These are phyloP conservation scores for Parambassis ranga DNA, from an alignment of 2,797 vertebrate species.

Conservation along the genomic window DNA sequence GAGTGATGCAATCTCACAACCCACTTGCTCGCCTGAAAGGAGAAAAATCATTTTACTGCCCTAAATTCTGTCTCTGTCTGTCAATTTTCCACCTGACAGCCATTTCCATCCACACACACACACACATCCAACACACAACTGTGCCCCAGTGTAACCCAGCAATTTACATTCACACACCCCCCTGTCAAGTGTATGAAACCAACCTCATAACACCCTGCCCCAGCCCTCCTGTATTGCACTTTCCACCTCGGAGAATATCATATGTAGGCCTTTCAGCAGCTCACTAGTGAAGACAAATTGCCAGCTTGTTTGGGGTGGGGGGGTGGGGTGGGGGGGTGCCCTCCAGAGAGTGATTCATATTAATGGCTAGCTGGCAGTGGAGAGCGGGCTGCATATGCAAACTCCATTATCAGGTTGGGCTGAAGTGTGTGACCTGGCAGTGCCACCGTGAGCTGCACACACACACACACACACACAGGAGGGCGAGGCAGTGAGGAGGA, in stretches of 20 bases:
- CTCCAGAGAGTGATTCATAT: slow-evolving; percentile 82
- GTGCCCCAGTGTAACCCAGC: slow-evolving; percentile 7
- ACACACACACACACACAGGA: too few species aligned
- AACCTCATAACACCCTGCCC: slow-evolving; percentile 19
- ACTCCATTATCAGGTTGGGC: slow-evolving; percentile 83
- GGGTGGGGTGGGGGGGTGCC: slow-evolving; percentile 43
- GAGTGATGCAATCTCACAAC: slow-evolving; percentile 33
- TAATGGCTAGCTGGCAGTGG: slow-evolving; percentile 79
- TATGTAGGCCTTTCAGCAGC: slow-evolving; percentile 79
- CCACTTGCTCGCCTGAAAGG: slow-evolving; percentile 13
- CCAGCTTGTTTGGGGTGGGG: slow-evolving; percentile 68
- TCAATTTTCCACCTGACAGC: slow-evolving; percentile 34
- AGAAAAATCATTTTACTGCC: slow-evolving; percentile 13
- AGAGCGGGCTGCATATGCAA: slow-evolving; percentile 79
- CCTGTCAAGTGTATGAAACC: slow-evolving; percentile 44
- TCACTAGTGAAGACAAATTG: slow-evolving; percentile 85
- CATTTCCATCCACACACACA: neutral
- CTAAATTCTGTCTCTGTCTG: slow-evolving; percentile 19
- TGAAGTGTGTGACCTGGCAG: slow-evolving; percentile 69
- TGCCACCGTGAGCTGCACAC: slow-evolving; percentile 54
- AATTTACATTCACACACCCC: slow-evolving; percentile 11
- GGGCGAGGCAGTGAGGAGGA: neutral
- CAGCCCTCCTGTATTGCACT: slow-evolving; percentile 21
- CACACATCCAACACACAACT: neutral
- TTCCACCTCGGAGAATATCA: slow-evolving; percentile 71